Evolutionary conservation across 2,113 vertebrate genomes (phyloP).

Genomic region (Malurus melanocephalus): DNA sequence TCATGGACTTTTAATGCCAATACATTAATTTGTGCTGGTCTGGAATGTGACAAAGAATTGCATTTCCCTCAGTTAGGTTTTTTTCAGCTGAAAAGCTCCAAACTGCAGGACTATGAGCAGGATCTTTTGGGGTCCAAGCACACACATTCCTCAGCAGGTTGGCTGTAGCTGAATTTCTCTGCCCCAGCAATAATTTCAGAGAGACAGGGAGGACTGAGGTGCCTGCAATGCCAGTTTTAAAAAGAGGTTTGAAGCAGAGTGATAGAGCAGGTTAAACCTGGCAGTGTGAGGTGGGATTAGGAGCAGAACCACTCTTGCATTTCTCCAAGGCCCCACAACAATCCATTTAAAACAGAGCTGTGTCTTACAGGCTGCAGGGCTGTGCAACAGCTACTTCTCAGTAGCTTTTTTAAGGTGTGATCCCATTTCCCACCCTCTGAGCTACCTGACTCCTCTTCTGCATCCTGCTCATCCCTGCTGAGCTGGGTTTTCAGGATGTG

Average conservation of each 20-base stretch:
- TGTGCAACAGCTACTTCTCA: background rate
- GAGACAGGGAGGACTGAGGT: background rate
- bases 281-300: background rate
- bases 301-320: background rate
- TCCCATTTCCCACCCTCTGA: background rate
- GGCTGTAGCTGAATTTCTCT: background rate
- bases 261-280: background rate
- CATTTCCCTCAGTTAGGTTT: background rate
- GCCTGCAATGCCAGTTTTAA: background rate
- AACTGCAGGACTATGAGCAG: background rate
- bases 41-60: conserved; percentile 21
- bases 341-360: background rate
- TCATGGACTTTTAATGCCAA: conserved; percentile 42
- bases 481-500: background rate
- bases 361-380: background rate
- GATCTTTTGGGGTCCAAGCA: background rate
- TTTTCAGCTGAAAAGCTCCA: background rate
- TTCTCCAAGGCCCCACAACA: background rate
- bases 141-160: background rate
- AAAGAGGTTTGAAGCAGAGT: background rate
- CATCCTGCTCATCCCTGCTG: background rate
- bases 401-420: background rate
- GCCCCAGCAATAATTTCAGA: background rate
- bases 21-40: conserved; percentile 34
- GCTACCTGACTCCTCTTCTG: background rate